A percentile compares a stretch with the other conserved stretches of the same genome.
These are phyloP conservation scores for Acropternis orthonyx DNA, from an alignment of 2,797 vertebrate species.

Conservation along the genomic window DNA sequence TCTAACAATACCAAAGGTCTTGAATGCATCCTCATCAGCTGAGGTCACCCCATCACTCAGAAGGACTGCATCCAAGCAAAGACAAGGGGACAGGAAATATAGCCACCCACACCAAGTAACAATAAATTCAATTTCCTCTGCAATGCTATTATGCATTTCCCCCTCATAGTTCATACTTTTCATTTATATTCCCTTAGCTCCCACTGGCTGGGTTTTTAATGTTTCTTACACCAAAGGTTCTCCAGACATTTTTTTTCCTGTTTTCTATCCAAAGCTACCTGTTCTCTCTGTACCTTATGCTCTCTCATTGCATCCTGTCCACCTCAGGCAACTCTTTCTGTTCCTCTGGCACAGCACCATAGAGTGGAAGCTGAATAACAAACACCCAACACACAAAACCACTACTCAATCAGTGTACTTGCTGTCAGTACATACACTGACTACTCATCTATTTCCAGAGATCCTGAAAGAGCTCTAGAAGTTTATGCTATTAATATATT, in stretches of 20 bases:
- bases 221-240: background rate
- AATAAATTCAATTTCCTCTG: background rate
- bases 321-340: background rate
- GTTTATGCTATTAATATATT: constrained; percentile 10
- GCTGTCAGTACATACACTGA: background rate
- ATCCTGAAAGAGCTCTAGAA: background rate
- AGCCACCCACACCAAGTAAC: constrained; percentile 24
- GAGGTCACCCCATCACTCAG: constrained; percentile 50
- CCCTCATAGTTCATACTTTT: constrained; percentile 14
- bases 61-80: background rate
- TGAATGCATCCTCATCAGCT: background rate
- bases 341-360: constrained; percentile 5
- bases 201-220: background rate
- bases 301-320: background rate
- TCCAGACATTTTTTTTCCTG: background rate
- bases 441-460: background rate
- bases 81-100: constrained; percentile 29
- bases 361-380: background rate
- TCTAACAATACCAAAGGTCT: background rate
- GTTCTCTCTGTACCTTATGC: background rate
- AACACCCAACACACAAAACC: background rate
- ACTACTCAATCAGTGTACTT: background rate
- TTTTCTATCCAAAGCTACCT: background rate
- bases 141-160: background rate
- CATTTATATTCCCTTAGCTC: background rate